phyloP scores from a whole-genome alignment of 2,797 vertebrate genomes.

The Xenentodon cancila region DNA sequence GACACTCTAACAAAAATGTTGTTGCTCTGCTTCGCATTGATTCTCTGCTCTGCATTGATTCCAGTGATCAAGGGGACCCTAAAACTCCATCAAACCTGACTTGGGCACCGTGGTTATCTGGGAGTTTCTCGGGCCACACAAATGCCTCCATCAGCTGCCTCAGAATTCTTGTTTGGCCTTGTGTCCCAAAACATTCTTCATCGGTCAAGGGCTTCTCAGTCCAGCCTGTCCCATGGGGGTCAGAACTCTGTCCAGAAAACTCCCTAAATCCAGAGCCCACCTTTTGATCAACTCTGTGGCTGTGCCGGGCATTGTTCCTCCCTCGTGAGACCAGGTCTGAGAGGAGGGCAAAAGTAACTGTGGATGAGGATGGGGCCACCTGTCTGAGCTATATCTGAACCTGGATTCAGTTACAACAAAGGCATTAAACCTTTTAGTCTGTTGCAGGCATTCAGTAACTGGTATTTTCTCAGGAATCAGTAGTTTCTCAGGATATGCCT shows the following conservation, averaged over 20 bases:
- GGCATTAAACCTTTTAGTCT: conserved; percentile 36
- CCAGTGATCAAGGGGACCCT: conserved; percentile 17
- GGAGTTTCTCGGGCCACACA: conserved; percentile 40
- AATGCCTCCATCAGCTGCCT: conserved; percentile 30
- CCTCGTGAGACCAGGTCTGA: conserved; percentile 30
- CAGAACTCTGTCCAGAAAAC: conserved; percentile 42
- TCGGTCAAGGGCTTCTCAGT: conserved; percentile 73
- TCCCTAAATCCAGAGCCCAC: conserved; percentile 45
- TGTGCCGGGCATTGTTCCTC: conserved; percentile 32
- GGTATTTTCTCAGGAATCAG: conserved; percentile 41
- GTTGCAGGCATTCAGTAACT: conserved; percentile 30
- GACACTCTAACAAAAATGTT: no score
- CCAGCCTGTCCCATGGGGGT: conserved; percentile 52
- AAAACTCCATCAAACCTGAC: not conserved
- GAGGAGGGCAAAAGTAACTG: conserved; percentile 11
- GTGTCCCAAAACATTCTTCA: conserved; percentile 71
- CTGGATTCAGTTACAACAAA: conserved; percentile 47
- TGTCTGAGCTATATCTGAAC: conserved; percentile 66
- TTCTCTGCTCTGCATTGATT: not conserved
- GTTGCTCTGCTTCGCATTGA: not conserved
- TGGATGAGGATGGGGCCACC: conserved; percentile 47
- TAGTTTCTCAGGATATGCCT: conserved; percentile 23
- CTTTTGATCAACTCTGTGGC: conserved; percentile 32
- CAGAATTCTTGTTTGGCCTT: conserved; percentile 55
- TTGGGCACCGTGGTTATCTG: conserved; percentile 28